A percentile compares a stretch with the other conserved stretches of the same genome.
phyloP scores from a whole-genome alignment of 2,888 invertebrate species.

The Temnothorax rugatulus region DNA sequence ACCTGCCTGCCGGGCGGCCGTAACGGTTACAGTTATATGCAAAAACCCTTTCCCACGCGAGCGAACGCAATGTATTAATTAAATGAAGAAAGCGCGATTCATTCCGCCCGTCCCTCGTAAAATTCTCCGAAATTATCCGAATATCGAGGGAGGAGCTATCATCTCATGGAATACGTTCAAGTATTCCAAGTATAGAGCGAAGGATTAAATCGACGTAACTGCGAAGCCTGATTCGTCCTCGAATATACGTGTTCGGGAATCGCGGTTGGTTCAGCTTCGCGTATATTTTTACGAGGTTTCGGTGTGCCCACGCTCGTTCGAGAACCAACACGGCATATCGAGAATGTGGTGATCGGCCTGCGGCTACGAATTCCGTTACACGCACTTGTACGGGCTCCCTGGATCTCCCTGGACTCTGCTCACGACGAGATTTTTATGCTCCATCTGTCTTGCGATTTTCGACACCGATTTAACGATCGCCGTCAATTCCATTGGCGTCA shows the following conservation, averaged over 20 bases:
- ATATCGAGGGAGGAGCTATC: background rate
- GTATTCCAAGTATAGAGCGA: background rate
- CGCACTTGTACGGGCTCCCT: slow-evolving; percentile 81
- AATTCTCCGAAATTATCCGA: background rate
- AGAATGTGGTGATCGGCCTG: slow-evolving; percentile 80
- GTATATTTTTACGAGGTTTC: slow-evolving; percentile 68
- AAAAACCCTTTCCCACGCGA: slow-evolving; percentile 43
- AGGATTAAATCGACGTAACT: slow-evolving; percentile 42
- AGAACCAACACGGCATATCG: slow-evolving; percentile 63
- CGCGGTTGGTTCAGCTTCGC: slow-evolving; percentile 59
- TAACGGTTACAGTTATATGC: slow-evolving; percentile 40
- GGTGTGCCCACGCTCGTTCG: slow-evolving; percentile 35
- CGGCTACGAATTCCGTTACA: slow-evolving; percentile 85
- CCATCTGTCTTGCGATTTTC: slow-evolving; percentile 43
- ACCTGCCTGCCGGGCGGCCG: background rate
- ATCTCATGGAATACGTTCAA: background rate
- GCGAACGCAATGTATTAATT: slow-evolving; percentile 29
- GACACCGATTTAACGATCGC: slow-evolving; percentile 48
- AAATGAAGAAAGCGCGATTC: slow-evolving; percentile 27
- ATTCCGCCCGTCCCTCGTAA: background rate
- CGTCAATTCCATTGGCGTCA: background rate
- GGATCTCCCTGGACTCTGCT: slow-evolving; percentile 57
- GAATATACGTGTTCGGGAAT: slow-evolving; percentile 39
- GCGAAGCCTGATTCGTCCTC: slow-evolving; percentile 30
- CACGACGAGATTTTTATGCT: slow-evolving; percentile 73